Percentiles rank a stretch among this genome's conserved stretches.
Conservation (phyloP, 2,888 invertebrate species). For the Phlogophora meticulosa region DNA sequence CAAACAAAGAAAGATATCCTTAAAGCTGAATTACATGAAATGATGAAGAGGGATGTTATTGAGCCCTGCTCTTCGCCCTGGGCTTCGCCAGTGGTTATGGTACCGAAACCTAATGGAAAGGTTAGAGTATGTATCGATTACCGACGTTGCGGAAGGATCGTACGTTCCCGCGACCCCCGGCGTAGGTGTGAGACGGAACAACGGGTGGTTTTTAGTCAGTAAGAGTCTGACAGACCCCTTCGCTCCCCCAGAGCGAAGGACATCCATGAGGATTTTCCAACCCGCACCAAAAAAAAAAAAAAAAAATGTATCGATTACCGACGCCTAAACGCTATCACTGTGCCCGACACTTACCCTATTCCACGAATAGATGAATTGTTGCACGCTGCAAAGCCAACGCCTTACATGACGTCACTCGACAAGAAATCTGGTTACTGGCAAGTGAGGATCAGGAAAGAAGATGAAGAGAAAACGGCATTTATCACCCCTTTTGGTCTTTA, state of each 20-base stretch:
- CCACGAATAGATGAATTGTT: slow-evolving; percentile 15
- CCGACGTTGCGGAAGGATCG: too few species aligned
- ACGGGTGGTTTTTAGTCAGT: too few species aligned
- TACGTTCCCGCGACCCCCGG: too few species aligned
- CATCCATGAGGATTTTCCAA: too few species aligned
- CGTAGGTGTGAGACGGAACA: too few species aligned
- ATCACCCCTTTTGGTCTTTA: too few species aligned
- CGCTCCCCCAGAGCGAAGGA: too few species aligned
- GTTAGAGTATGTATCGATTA: slow-evolving; percentile 72
- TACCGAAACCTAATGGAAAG: slow-evolving; percentile 71
- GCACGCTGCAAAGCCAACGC: slow-evolving; percentile 12
- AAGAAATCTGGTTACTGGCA: slow-evolving; percentile 2
- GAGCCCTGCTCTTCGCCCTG: slow-evolving; percentile 62
- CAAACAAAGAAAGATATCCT: slow-evolving; percentile 5
- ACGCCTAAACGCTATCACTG: slow-evolving; percentile 17
- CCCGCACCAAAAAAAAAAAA: too few species aligned
- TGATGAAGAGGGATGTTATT: slow-evolving; percentile 8
- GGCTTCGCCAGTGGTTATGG: slow-evolving; percentile 73
- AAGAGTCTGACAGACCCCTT: too few species aligned
- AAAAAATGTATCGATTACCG: too few species aligned
- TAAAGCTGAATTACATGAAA: slow-evolving; percentile 8
- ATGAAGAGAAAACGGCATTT: too few species aligned
- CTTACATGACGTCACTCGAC: slow-evolving; percentile 28
- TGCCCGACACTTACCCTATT: slow-evolving; percentile 27
- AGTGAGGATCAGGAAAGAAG: too few species aligned